A percentile compares a stretch with the other conserved stretches of the same genome.
These are phyloP conservation scores for Sebastes diaconus DNA, from an alignment of 2,797 vertebrate genomes.

Conservation along the genomic window DNA sequence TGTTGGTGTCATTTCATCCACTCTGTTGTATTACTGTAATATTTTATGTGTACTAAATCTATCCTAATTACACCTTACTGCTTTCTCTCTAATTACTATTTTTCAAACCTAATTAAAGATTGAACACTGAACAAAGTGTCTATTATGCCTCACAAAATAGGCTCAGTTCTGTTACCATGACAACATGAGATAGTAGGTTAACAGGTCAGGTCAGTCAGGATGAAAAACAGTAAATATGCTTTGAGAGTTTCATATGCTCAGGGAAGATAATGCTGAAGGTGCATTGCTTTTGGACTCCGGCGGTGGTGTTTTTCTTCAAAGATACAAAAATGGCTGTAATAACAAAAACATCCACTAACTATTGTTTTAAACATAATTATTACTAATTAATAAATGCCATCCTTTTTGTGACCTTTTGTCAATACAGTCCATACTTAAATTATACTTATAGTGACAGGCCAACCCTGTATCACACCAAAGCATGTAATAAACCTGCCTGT, in stretches of 20 bases:
- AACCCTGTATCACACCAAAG: too few relatives aligned
- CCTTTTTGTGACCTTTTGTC: background rate
- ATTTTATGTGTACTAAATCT: slow-evolving; percentile 42
- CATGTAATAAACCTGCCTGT: too few relatives aligned
- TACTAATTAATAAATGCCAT: background rate
- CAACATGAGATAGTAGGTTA: background rate
- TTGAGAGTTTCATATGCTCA: background rate
- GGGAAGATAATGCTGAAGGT: background rate
- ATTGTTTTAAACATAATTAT: background rate
- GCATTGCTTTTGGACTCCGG: background rate
- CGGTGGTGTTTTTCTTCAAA: background rate
- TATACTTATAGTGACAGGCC: background rate
- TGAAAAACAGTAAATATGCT: background rate
- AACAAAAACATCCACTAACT: background rate
- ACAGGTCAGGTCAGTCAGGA: background rate
- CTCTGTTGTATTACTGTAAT: slow-evolving; percentile 24
- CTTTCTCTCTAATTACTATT: slow-evolving; percentile 38
- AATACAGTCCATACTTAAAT: background rate
- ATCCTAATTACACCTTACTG: slow-evolving; percentile 23
- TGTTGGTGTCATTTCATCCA: slow-evolving; percentile 31
- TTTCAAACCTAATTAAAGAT: slow-evolving; percentile 42
- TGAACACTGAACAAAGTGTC: slow-evolving; percentile 7
- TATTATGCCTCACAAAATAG: slow-evolving; percentile 15
- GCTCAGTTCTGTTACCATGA: background rate
- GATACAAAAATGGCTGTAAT: background rate